A percentile compares a stretch with the other conserved stretches of the same genome.
Evolutionary conservation across 2,113 vertebrate genomes (phyloP).

Genomic region (Felis catus): DNA sequence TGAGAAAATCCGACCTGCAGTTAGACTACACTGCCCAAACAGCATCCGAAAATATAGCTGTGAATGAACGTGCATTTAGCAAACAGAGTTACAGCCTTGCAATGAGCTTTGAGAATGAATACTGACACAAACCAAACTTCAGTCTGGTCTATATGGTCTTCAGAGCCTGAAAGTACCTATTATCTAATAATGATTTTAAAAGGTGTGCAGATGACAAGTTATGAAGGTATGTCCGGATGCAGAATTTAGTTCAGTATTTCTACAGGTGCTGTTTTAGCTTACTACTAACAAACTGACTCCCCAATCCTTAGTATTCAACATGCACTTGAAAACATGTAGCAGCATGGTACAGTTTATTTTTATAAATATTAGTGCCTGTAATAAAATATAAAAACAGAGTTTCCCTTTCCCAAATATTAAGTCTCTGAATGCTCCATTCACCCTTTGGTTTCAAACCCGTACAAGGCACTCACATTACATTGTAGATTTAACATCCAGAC

Average conservation of each 20-base stretch:
- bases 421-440: conserved; percentile 79
- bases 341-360: conserved; percentile 70
- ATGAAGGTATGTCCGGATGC: conserved; percentile 59
- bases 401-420: conserved; percentile 76
- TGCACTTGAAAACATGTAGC: conserved; percentile 76
- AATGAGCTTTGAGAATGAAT: background rate
- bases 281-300: conserved; percentile 64
- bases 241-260: conserved; percentile 53
- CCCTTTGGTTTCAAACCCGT: conserved; percentile 85
- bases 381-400: conserved; percentile 84
- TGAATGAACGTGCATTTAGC: background rate
- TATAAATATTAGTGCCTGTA: conserved; percentile 81
- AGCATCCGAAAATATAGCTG: conserved; percentile 30
- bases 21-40: conserved; percentile 34
- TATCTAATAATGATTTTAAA: background rate
- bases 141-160: background rate
- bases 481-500: conserved; percentile 60
- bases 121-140: background rate
- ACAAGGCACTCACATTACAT: conserved; percentile 66
- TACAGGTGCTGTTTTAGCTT: conserved; percentile 56
- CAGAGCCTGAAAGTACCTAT: conserved; percentile 13
- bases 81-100: background rate
- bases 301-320: conserved; percentile 49
- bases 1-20: conserved; percentile 62
- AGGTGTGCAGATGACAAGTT: conserved; percentile 50